Percentiles rank a stretch among this genome's conserved stretches.
phyloP scores from a whole-genome alignment of 2,113 vertebrate genomes.

The Marmota monax region DNA sequence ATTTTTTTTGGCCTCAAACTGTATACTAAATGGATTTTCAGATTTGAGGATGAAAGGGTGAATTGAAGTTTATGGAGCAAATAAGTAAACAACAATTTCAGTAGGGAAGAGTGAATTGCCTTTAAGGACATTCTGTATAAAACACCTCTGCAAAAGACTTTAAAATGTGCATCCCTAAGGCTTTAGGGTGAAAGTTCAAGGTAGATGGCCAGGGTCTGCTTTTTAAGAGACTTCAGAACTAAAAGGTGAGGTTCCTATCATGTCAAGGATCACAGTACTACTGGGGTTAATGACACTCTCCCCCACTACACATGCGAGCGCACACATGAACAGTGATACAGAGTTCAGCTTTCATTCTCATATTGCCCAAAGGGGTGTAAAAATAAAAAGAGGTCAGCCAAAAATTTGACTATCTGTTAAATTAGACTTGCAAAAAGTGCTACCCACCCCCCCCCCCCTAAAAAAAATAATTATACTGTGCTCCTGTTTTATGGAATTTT shows the following conservation, averaged over 20 bases:
- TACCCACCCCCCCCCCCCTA: neutral
- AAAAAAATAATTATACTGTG: conserved; percentile 63
- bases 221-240: neutral
- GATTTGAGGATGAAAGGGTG: neutral
- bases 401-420: conserved; percentile 67
- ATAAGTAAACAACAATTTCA: neutral
- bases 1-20: neutral
- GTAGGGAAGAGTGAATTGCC: neutral
- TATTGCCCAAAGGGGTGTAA: conserved; percentile 64
- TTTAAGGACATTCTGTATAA: too few relatives aligned
- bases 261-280: neutral
- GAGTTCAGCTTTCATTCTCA: conserved; percentile 65
- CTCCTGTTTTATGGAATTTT: conserved; percentile 45
- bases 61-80: neutral
- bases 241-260: neutral
- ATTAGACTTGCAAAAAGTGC: conserved; percentile 70
- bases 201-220: neutral
- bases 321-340: neutral
- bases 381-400: conserved; percentile 64
- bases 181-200: neutral
- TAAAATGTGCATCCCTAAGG: neutral
- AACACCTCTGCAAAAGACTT: neutral
- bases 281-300: neutral
- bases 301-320: neutral
- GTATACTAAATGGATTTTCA: neutral